phyloP scores from a whole-genome alignment of 2,888 invertebrate species.

The Cynaeus angustus region DNA sequence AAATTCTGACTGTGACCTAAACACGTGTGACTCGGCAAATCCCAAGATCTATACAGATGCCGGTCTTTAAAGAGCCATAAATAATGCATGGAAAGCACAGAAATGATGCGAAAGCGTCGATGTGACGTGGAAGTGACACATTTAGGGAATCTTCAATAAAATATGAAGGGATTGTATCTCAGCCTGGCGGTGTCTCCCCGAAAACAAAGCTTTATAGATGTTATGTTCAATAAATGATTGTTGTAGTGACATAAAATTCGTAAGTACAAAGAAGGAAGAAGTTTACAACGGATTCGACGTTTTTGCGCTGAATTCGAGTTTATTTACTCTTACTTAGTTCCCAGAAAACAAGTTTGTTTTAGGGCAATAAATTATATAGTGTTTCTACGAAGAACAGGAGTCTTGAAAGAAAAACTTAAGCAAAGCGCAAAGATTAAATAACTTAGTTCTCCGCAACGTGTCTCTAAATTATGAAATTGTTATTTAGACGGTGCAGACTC shows the following conservation, averaged over 20 bases:
- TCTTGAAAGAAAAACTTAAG: slow-evolving; percentile 22
- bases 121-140: slow-evolving; percentile 51
- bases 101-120: slow-evolving; percentile 39
- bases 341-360: slow-evolving; percentile 40
- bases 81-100: slow-evolving; percentile 47
- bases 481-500: neutral
- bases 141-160: slow-evolving; percentile 51
- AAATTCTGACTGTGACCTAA: neutral
- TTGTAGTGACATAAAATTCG: slow-evolving; percentile 4
- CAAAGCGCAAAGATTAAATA: slow-evolving; percentile 12
- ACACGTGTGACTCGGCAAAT: slow-evolving; percentile 15
- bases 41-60: slow-evolving; percentile 26
- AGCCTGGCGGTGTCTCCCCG: slow-evolving; percentile 6
- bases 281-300: slow-evolving; percentile 31
- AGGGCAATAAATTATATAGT: slow-evolving; percentile 38
- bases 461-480: slow-evolving; percentile 15
- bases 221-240: slow-evolving; percentile 26
- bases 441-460: slow-evolving; percentile 8
- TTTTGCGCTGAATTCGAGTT: slow-evolving; percentile 26
- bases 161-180: slow-evolving; percentile 41
- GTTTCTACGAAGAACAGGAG: slow-evolving; percentile 17
- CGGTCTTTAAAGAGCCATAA: slow-evolving; percentile 41
- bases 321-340: slow-evolving; percentile 39
- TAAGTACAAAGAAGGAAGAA: slow-evolving; percentile 11
- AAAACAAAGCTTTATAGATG: slow-evolving; percentile 29